Conservation (phyloP, 1,140 invertebrate genomes). For the Panagrolaimus sp. region DNA sequence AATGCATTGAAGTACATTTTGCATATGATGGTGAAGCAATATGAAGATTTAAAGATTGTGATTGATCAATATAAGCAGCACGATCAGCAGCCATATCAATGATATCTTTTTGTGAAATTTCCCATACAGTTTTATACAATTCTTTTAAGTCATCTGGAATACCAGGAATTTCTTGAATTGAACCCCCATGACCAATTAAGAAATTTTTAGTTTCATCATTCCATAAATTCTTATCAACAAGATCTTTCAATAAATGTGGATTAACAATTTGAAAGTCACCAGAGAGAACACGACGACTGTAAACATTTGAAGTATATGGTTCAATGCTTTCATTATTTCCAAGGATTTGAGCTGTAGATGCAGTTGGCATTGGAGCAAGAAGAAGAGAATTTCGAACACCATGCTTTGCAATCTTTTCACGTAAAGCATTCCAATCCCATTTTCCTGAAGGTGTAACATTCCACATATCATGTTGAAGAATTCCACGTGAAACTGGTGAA, state of each 20-base stretch:
- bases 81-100: conserved; percentile 87
- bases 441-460: conserved; percentile 74
- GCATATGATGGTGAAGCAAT: conserved; percentile 85
- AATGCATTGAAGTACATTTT: conserved; percentile 93
- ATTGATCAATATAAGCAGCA: conserved; percentile 94
- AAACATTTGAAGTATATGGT: conserved; percentile 94
- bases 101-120: conserved; percentile 84
- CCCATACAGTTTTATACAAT: conserved; percentile 96
- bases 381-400: conserved; percentile 87
- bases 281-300: conserved; percentile 80
- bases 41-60: conserved; percentile 90
- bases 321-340: conserved; percentile 97
- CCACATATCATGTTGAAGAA: conserved; percentile 91
- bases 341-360: conserved; percentile 93
- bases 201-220: conserved; percentile 87
- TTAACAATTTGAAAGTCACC: conserved; percentile 85
- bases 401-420: conserved; percentile 76
- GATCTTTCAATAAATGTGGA: conserved; percentile 83
- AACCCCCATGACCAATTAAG: conserved; percentile 83
- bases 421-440: conserved; percentile 84
- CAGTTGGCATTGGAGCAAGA: conserved; percentile 93
- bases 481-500: conserved; percentile 83
- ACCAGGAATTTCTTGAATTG: conserved; percentile 77
- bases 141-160: conserved; percentile 81
- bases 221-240: conserved; percentile 83